Evolutionary conservation across 2,113 vertebrate genomes (phyloP), one percentile per base, ranked within the genome.

Genomic region (Myiozetetes cayanensis): DNA sequence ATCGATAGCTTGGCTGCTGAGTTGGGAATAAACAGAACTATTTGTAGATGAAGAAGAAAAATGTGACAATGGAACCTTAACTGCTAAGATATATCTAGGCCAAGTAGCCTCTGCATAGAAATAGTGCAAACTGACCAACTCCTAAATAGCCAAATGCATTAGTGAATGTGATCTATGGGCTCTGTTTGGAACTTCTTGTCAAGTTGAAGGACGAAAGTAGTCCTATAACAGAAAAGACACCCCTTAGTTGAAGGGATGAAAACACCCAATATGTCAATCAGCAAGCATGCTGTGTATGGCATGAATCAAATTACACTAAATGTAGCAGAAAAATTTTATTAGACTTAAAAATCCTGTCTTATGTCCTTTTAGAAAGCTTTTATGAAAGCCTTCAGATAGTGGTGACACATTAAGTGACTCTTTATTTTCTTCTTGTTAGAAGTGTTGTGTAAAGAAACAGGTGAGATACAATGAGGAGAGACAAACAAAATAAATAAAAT

Each of bases 1-100:
- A 89, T 93, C 52, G 1, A 90, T 94, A 86, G 2, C 27, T 65
- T 91, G 46, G 21, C 55, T 94, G 92, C 52, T 93, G 82, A 96
- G 44, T 37, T 88, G 43, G 75, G 85, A 77, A 93, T 94, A 90
- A 91, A 94, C 43, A 76, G 52, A 80, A 74, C 39, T 63, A 19
- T 39, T 70, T 63, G 13, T 46, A 37, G 33, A 16, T 63, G 73
- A 91, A 80, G 37, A 80, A 81, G 18, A 44, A 91, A 90, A 83
- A 80, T 12, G 7, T 80, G 67, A 35, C n/a, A 77, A 14, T 7
- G 19, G 43, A 85, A 74, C 24, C 41, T 77, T 41, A 86, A 62
- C 35, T 85, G 56, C 31, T 61, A 73, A 49, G 22, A 46, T 37
- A 8, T 19, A 52, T 39, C 35, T 72, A 55, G 75, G 31, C 13